Percentiles rank a stretch among this genome's conserved stretches.
phyloP scores from a whole-genome alignment of 2,888 invertebrate species.

The Actias luna region DNA sequence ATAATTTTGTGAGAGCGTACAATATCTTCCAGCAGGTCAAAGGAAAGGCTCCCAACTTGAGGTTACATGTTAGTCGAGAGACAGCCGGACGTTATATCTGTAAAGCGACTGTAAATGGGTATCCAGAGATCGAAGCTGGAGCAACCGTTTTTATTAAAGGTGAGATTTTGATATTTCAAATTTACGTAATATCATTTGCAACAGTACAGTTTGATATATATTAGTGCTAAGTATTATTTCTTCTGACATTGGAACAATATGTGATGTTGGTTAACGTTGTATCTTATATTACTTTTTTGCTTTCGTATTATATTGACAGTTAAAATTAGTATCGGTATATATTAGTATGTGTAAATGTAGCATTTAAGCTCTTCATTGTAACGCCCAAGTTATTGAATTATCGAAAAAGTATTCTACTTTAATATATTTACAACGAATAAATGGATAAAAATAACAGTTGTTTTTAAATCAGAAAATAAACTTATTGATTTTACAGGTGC shows the following conservation, averaged over 20 bases:
- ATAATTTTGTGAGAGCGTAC: conserved; percentile 59
- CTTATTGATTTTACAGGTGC: conserved; percentile 72
- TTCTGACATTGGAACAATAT: no score
- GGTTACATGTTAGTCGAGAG: conserved; percentile 86
- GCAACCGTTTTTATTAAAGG: conserved; percentile 90
- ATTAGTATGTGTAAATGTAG: no score
- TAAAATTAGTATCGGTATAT: no score
- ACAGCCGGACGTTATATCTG: conserved; percentile 95
- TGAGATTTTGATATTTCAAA: conserved; percentile 29
- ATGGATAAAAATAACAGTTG: no score
- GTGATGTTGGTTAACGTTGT: no score
- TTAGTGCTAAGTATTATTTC: neutral
- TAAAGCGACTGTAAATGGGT: conserved; percentile 93
- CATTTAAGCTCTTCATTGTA: no score
- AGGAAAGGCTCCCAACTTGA: conserved; percentile 88
- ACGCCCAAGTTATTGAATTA: no score
- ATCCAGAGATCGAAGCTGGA: conserved; percentile 91
- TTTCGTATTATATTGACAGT: no score
- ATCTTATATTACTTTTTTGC: no score
- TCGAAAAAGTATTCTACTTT: neutral
- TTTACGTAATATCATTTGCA: neutral
- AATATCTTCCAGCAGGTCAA: conserved; percentile 93
- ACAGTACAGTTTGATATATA: neutral
- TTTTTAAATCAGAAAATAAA: neutral
- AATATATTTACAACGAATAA: neutral